phyloP scores from a whole-genome alignment of 2,797 vertebrate species.

The Scleropages formosus region DNA sequence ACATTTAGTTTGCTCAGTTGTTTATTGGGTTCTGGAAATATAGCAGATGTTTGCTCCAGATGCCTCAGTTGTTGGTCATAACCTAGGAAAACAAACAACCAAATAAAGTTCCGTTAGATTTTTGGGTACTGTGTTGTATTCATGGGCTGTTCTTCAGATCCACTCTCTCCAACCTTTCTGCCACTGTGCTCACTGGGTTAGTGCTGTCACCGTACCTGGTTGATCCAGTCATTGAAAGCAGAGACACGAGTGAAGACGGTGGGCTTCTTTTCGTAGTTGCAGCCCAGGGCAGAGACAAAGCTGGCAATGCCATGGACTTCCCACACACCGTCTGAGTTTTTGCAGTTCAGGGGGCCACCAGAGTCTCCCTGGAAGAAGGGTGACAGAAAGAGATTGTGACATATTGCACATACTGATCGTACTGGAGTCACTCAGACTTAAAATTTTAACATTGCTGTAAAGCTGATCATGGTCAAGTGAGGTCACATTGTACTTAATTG shows the following conservation, averaged over 20 bases:
- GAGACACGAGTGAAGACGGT: slow-evolving; percentile 86
- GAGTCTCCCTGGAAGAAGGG: slow-evolving; percentile 76
- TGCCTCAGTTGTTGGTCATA: slow-evolving; percentile 68
- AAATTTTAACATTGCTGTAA: too few species aligned
- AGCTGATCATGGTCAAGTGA: too few species aligned
- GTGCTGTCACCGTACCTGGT: slow-evolving; percentile 58
- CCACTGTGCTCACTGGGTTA: neutral
- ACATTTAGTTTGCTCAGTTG: neutral
- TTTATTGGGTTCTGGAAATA: slow-evolving; percentile 23
- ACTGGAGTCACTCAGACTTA: too few species aligned
- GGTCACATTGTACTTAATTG: too few species aligned
- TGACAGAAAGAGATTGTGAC: neutral
- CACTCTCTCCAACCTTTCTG: neutral
- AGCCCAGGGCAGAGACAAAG: slow-evolving; percentile 78
- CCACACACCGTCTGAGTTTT: slow-evolving; percentile 65
- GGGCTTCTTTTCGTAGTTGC: slow-evolving; percentile 77
- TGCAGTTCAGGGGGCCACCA: slow-evolving; percentile 84
- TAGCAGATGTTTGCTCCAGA: neutral
- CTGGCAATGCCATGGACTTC: slow-evolving; percentile 83
- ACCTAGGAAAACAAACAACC: slow-evolving; percentile 56
- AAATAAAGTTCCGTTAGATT: slow-evolving; percentile 32
- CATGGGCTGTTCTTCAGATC: neutral
- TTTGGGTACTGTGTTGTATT: too few species aligned
- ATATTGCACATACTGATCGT: too few species aligned
- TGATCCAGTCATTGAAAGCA: slow-evolving; percentile 77